Percentiles rank a stretch among this genome's conserved stretches.
Conservation (phyloP, 2,888 invertebrate species). For the Hypsopygia costalis region DNA sequence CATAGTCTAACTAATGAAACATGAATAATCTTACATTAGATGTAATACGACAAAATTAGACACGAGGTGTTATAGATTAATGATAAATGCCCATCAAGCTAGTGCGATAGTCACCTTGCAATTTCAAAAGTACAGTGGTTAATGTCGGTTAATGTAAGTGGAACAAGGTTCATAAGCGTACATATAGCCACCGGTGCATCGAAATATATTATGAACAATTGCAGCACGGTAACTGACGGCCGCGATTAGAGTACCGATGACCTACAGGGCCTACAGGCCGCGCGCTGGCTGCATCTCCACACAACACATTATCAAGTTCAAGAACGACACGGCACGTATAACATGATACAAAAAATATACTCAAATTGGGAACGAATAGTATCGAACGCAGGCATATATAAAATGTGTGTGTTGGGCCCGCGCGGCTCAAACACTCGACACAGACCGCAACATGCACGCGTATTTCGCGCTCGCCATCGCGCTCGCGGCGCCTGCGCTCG, state of each 20-base stretch:
- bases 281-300: constrained; percentile 33
- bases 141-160: constrained; percentile 64
- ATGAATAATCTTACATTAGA: no score
- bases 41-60: background rate
- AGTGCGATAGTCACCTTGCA: constrained; percentile 56
- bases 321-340: constrained; percentile 41
- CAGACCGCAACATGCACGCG: constrained; percentile 74
- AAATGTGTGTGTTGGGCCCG: constrained; percentile 68
- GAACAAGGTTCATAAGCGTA: constrained; percentile 75
- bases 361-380: constrained; percentile 72
- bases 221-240: constrained; percentile 29
- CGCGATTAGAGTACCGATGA: constrained; percentile 18
- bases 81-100: constrained; percentile 20
- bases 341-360: constrained; percentile 55
- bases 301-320: constrained; percentile 61
- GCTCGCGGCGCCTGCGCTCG: constrained; percentile 47
- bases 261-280: constrained; percentile 23
- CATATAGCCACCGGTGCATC: constrained; percentile 55
- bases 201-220: constrained; percentile 51
- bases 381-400: constrained; percentile 73
- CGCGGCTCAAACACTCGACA: constrained; percentile 71
- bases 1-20: no score
- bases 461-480: constrained; percentile 58
- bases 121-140: constrained; percentile 45
- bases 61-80: background rate